phyloP scores from a whole-genome alignment of 2,888 invertebrate genomes.

The Ernsta delagoae region DNA sequence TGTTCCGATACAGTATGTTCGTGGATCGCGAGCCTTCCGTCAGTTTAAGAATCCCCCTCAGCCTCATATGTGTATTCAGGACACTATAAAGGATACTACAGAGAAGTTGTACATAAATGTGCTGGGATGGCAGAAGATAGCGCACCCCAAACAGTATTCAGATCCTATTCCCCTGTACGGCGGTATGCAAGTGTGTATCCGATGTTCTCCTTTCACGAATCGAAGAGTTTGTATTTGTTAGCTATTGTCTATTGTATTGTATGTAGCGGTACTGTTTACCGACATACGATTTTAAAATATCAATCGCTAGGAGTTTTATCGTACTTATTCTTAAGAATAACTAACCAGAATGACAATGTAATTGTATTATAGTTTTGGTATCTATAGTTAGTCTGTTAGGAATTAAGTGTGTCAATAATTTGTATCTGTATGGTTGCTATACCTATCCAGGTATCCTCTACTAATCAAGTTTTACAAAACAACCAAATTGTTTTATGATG shows the following conservation, averaged over 20 bases:
- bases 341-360: background rate
- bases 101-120: slow-evolving; percentile 88
- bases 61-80: slow-evolving; percentile 90
- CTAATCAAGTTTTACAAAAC: no score
- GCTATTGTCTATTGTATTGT: background rate
- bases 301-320: no score
- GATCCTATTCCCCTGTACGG: slow-evolving; percentile 89
- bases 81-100: slow-evolving; percentile 84
- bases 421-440: no score
- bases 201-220: background rate
- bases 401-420: no score
- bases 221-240: slow-evolving; percentile 22
- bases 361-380: no score
- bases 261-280: background rate
- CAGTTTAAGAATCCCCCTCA: slow-evolving; percentile 90
- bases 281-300: no score
- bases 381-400: no score
- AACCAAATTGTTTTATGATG: no score
- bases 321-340: no score
- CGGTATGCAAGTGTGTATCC: slow-evolving; percentile 86
- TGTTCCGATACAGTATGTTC: slow-evolving; percentile 83
- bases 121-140: slow-evolving; percentile 89
- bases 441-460: no score
- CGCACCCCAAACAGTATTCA: slow-evolving; percentile 86
- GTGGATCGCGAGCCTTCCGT: slow-evolving; percentile 86